Conservation (phyloP, 2,888 invertebrate species). For the Acrobeloides nanus region DNA sequence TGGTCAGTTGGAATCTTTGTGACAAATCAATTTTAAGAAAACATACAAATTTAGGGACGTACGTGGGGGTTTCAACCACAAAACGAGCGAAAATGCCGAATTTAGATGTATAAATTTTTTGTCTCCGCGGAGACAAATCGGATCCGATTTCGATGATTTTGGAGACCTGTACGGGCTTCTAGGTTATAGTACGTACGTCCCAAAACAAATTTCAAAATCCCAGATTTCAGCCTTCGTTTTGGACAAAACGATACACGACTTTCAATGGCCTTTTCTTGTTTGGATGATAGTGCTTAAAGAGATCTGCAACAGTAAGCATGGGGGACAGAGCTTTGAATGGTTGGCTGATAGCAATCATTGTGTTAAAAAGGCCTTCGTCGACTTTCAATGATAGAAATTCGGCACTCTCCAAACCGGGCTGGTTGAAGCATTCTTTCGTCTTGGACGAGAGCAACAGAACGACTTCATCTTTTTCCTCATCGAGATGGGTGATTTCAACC, state of each 20-base stretch:
- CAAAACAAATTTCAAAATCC: too few relatives aligned
- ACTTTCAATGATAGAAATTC: not conserved
- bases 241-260: slow-evolving; percentile 7
- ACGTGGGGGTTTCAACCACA: too few relatives aligned
- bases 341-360: slow-evolving; percentile 8
- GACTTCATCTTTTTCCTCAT: slow-evolving; percentile 9
- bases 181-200: too few relatives aligned
- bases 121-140: too few relatives aligned
- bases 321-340: slow-evolving; percentile 1
- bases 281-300: slow-evolving; percentile 2
- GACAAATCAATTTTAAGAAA: too few relatives aligned
- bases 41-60: too few relatives aligned
- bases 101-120: too few relatives aligned
- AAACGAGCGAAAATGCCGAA: too few relatives aligned
- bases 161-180: too few relatives aligned
- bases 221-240: too few relatives aligned
- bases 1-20: too few relatives aligned
- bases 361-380: not conserved
- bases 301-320: slow-evolving; percentile 10
- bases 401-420: not conserved
- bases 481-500: slow-evolving; percentile 10
- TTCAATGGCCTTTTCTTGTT: slow-evolving; percentile 2
- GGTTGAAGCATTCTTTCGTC: not conserved
- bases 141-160: too few relatives aligned
- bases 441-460: not conserved